Evolutionary conservation across 2,797 vertebrate genomes (phyloP).

Genomic region (Rallus crepitans): DNA sequence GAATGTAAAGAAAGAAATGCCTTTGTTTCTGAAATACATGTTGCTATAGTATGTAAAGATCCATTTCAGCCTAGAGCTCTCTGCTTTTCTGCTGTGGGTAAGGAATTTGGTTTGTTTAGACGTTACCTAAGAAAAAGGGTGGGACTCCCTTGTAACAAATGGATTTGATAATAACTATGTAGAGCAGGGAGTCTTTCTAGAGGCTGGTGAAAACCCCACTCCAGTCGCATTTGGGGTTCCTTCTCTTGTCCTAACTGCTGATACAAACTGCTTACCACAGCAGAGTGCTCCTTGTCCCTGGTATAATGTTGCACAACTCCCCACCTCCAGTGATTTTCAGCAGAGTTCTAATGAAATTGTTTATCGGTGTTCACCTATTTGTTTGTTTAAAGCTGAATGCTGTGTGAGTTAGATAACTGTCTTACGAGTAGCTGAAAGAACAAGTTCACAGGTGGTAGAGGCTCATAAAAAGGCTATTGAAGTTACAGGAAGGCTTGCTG

Average conservation of each 20-base stretch:
- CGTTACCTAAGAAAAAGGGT: not conserved
- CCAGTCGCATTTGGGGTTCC: not conserved
- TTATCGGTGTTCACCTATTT: not conserved
- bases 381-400: not conserved
- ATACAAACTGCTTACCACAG: not conserved
- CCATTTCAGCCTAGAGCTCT: not conserved
- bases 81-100: not conserved
- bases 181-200: not conserved
- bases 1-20: not conserved
- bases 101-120: not conserved
- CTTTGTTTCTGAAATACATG: accelerated
- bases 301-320: not conserved
- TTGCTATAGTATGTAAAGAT: not conserved
- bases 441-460: not conserved
- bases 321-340: not conserved
- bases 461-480: not conserved
- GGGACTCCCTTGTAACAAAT: not conserved
- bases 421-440: not conserved
- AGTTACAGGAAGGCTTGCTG: not conserved
- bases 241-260: not conserved
- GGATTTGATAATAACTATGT: not conserved
- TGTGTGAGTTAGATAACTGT: not conserved
- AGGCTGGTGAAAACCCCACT: not conserved
- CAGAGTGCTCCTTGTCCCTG: not conserved
- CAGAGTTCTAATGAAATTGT: not conserved